These are phyloP conservation scores for Drosophila diplacantha DNA, from an alignment of 2,888 invertebrate genomes.

Conservation along the genomic window DNA sequence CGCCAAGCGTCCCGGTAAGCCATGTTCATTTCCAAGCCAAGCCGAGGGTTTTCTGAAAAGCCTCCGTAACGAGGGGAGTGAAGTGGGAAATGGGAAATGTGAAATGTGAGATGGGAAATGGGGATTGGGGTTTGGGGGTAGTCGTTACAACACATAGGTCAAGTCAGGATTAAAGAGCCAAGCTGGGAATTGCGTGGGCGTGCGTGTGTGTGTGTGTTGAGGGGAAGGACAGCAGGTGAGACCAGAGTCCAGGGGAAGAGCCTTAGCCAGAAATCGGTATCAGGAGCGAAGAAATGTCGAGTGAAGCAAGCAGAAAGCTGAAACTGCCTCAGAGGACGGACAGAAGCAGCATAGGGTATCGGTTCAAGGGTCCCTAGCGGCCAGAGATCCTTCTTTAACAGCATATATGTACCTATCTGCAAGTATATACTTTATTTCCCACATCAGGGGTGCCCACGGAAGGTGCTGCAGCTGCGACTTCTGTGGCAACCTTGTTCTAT, in stretches of 20 bases:
- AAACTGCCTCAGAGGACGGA: constrained; percentile 37
- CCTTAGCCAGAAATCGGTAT: constrained; percentile 30
- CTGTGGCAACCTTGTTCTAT: background rate
- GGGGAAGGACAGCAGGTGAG: constrained; percentile 6
- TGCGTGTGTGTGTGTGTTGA: constrained; percentile 31
- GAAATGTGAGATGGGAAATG: background rate
- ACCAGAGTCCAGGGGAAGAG: constrained; percentile 35
- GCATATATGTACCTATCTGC: constrained; percentile 13
- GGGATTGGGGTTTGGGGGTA: constrained; percentile 21
- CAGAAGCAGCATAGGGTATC: background rate
- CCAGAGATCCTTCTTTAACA: constrained; percentile 9
- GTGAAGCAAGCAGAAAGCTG: constrained; percentile 13
- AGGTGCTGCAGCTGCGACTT: too few species aligned
- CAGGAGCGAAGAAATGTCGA: constrained; percentile 9
- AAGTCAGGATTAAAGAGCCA: constrained; percentile 48
- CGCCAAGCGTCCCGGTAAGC: constrained; percentile 52
- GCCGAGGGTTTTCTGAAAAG: constrained; percentile 53
- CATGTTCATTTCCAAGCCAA: constrained; percentile 27
- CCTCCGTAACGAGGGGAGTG: constrained; percentile 27
- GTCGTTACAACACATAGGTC: constrained; percentile 14
- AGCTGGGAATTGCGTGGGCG: constrained; percentile 55
- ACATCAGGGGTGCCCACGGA: too few species aligned
- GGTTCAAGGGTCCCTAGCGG: constrained; percentile 6
- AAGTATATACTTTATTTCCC: background rate
- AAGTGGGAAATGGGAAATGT: background rate